Conservation (phyloP, 1,140 invertebrate genomes). For the Coptotermes formosanus region DNA sequence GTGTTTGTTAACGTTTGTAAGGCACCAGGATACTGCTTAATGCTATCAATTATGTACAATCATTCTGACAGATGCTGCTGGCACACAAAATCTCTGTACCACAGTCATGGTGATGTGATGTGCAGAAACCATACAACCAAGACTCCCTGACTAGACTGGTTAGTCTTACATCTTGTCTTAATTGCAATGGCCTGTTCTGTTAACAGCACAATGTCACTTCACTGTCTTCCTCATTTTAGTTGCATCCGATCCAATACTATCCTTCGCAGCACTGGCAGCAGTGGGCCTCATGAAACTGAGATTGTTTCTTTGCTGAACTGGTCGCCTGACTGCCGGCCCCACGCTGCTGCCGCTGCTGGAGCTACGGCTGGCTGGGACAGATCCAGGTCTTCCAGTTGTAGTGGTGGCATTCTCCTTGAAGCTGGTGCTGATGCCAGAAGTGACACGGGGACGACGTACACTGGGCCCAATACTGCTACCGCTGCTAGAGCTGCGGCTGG, state of each 20-base stretch:
- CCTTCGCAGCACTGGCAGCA: constrained; percentile 59
- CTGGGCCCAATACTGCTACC: constrained; percentile 44
- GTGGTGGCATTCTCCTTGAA: constrained; percentile 46
- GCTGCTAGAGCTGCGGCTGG: constrained; percentile 47
- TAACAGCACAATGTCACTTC: not conserved
- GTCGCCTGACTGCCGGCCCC: constrained; percentile 46
- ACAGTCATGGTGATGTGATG: too few species aligned
- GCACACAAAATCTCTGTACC: too few species aligned
- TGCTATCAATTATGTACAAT: too few species aligned
- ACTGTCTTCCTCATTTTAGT: not conserved
- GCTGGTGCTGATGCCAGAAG: constrained; percentile 41
- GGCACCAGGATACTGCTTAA: too few species aligned
- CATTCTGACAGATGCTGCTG: too few species aligned
- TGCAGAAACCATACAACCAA: too few species aligned
- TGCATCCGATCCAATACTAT: constrained; percentile 37
- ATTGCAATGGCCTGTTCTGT: too few species aligned
- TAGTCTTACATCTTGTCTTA: too few species aligned
- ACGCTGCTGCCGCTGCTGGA: constrained; percentile 70
- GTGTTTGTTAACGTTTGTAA: too few species aligned
- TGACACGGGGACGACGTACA: constrained; percentile 36
- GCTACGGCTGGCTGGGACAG: constrained; percentile 66
- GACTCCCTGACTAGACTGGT: too few species aligned
- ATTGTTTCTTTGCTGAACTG: constrained; percentile 40
- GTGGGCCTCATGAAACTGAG: constrained; percentile 65
- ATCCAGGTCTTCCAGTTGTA: constrained; percentile 40